Evolutionary conservation across 2,113 vertebrate species (phyloP).

Genomic region (Dicentrarchus labrax): DNA sequence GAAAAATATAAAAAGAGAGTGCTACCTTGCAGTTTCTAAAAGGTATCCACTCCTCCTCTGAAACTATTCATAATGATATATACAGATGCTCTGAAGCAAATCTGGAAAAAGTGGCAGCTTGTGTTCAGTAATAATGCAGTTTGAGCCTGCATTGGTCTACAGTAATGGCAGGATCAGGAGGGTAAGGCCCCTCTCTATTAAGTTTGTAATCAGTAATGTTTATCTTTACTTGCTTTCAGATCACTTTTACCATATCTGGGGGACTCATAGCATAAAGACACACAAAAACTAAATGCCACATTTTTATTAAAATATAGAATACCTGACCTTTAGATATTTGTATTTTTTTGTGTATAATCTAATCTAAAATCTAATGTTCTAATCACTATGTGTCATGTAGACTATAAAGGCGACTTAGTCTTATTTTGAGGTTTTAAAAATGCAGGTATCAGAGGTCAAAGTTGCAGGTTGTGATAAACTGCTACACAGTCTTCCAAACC

Average conservation of each 20-base stretch:
- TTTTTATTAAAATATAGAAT: neutral
- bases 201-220: neutral
- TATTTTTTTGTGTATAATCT: neutral
- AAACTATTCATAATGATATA: neutral
- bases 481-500: neutral
- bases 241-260: neutral
- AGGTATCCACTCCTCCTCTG: neutral
- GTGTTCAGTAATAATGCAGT: neutral
- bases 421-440: no score
- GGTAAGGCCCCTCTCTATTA: neutral
- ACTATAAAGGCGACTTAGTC: neutral
- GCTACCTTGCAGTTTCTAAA: neutral
- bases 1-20: neutral
- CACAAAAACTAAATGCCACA: no score
- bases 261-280: neutral
- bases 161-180: neutral
- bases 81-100: neutral
- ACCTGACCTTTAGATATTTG: neutral
- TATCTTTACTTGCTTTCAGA: neutral
- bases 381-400: neutral
- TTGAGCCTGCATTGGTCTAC: neutral
- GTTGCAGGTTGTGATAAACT: neutral
- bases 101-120: neutral
- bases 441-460: neutral
- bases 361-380: neutral